A percentile compares a stretch with the other conserved stretches of the same genome.
These are phyloP conservation scores for Anthopleura sola DNA, from an alignment of 64 coral and sea anemone genomes.

Conservation along the genomic window DNA sequence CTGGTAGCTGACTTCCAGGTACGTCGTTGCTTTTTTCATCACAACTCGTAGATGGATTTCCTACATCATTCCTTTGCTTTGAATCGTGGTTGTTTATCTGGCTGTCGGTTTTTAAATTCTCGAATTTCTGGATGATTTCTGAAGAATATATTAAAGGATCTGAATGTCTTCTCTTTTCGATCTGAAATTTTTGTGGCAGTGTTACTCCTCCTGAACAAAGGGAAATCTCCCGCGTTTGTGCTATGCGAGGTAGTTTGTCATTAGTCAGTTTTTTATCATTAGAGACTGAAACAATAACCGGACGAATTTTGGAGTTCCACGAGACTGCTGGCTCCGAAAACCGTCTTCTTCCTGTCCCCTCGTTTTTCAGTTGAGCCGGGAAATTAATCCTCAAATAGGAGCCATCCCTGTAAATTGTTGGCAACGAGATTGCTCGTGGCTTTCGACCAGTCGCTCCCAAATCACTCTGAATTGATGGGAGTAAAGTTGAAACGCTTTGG, in stretches of 20 bases:
- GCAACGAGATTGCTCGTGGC: constrained; percentile 5
- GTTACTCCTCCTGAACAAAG: background rate
- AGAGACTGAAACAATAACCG: background rate
- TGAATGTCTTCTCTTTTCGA: constrained; percentile 24
- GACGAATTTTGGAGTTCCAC: background rate
- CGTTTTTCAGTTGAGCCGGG: background rate
- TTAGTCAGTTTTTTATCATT: background rate
- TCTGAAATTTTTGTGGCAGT: background rate
- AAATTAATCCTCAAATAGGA: constrained; percentile 27
- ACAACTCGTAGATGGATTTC: background rate
- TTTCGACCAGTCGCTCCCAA: background rate
- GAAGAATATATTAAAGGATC: constrained; percentile 10
- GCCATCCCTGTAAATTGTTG: constrained; percentile 21
- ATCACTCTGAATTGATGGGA: background rate
- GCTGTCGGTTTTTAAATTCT: background rate
- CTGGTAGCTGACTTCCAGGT: background rate
- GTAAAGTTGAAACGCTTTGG: background rate
- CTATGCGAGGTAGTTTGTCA: background rate
- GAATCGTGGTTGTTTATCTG: background rate
- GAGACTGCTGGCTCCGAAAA: constrained; percentile 28
- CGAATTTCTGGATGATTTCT: background rate
- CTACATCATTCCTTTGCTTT: background rate
- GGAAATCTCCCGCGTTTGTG: background rate
- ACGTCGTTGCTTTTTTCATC: background rate
- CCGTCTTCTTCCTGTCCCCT: constrained; percentile 3